Percentiles rank a stretch among this genome's conserved stretches.
phyloP scores from a whole-genome alignment of 2,797 vertebrate species.

The Chelidonichthys spinosus region DNA sequence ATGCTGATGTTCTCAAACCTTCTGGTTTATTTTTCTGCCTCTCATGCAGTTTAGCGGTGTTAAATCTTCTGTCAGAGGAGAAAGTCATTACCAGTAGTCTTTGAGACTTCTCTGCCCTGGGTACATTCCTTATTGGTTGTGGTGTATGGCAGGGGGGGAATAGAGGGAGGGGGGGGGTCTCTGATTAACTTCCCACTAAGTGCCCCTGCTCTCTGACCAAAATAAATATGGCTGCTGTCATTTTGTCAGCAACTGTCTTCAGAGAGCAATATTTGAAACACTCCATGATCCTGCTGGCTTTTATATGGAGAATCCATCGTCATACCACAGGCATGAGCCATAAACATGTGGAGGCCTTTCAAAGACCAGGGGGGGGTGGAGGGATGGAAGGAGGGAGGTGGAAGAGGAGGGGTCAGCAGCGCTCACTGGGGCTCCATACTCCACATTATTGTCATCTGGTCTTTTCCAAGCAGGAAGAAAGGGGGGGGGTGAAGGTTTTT shows the following conservation, averaged over 20 bases:
- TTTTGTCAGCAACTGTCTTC: conserved; percentile 87
- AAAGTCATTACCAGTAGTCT: conserved; percentile 77
- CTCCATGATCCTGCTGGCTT: conserved; percentile 82
- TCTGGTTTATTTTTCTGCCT: conserved; percentile 60
- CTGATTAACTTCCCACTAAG: conserved; percentile 85
- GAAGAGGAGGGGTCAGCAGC: conserved; percentile 71
- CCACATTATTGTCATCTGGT: conserved; percentile 82
- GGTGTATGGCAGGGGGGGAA: background rate
- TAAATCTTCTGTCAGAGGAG: conserved; percentile 74
- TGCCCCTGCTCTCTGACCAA: conserved; percentile 82
- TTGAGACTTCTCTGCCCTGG: conserved; percentile 59
- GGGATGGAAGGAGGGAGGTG: conserved; percentile 58
- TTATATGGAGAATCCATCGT: conserved; percentile 88
- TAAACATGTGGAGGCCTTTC: conserved; percentile 86
- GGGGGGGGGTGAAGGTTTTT: conserved; percentile 56
- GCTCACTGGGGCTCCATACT: conserved; percentile 71
- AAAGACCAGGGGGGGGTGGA: conserved; percentile 68
- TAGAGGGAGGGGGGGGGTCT: conserved; percentile 38
- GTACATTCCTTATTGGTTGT: conserved; percentile 67
- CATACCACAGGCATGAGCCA: conserved; percentile 88
- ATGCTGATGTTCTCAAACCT: conserved; percentile 54
- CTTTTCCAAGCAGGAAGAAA: conserved; percentile 78
- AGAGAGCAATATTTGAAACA: conserved; percentile 86
- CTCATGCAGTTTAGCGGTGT: conserved; percentile 52
- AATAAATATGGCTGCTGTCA: conserved; percentile 87